These are phyloP conservation scores for Callipepla squamata DNA, from an alignment of 2,113 vertebrate species.

Conservation along the genomic window DNA sequence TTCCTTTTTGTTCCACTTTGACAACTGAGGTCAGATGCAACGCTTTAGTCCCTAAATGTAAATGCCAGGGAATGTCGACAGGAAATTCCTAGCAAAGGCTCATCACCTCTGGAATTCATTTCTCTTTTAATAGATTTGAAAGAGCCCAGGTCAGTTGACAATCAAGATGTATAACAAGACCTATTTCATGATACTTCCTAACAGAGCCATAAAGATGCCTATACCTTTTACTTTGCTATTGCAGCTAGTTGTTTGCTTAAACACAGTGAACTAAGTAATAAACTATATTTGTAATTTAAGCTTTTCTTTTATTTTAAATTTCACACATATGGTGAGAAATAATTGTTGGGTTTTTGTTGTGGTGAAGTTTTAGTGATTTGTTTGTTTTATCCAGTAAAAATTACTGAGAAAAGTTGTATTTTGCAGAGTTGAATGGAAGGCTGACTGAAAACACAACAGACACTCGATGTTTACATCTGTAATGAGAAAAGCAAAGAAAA, in stretches of 20 bases:
- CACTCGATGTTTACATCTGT: neutral
- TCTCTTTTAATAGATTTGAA: slow-evolving; percentile 10
- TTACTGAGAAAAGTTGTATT: neutral
- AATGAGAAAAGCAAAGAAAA: slow-evolving; percentile 61
- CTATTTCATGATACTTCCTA: neutral
- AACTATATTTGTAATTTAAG: neutral
- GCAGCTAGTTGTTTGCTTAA: neutral
- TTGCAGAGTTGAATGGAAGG: neutral
- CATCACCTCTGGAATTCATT: slow-evolving; percentile 37
- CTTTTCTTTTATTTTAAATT: neutral
- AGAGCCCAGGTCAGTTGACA: slow-evolving; percentile 3
- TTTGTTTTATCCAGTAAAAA: neutral
- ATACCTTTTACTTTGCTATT: neutral
- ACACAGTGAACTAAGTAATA: neutral
- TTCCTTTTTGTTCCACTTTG: neutral
- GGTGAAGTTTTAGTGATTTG: too few species aligned
- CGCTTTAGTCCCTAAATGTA: neutral
- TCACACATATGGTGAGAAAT: neutral
- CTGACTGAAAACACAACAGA: slow-evolving; percentile 10
- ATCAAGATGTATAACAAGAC: neutral
- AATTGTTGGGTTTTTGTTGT: neutral
- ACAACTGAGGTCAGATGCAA: slow-evolving; percentile 47
- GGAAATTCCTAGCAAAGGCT: slow-evolving; percentile 40
- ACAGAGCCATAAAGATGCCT: neutral
- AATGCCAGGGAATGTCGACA: slow-evolving; percentile 26